phyloP scores from a whole-genome alignment of 92 coral and sea anemone species.

The Ricordea florida region DNA sequence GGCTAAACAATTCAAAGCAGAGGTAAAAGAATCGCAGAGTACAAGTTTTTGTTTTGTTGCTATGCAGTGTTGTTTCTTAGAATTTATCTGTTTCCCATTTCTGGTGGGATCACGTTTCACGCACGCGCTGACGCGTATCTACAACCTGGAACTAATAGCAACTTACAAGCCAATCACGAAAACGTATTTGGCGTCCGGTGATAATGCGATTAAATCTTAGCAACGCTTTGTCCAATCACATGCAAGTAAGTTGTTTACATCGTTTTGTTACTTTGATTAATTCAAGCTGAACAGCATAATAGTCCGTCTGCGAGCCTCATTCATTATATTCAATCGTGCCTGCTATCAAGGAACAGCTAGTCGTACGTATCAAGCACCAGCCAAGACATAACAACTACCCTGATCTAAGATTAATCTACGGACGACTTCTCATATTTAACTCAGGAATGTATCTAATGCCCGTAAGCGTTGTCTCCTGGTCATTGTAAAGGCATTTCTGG shows the following conservation, averaged over 20 bases:
- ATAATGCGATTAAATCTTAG: constrained; percentile 68
- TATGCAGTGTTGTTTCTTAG: constrained; percentile 60
- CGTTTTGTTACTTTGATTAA: constrained; percentile 77
- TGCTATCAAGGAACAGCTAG: constrained; percentile 12
- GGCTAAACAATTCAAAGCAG: too few relatives aligned
- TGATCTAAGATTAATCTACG: too few relatives aligned
- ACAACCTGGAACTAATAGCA: constrained; percentile 76
- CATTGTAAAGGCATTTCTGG: too few relatives aligned
- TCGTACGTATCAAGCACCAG: not conserved
- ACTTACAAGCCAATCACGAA: constrained; percentile 65
- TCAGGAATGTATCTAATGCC: too few relatives aligned
- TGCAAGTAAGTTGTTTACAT: constrained; percentile 70
- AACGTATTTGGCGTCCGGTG: constrained; percentile 66
- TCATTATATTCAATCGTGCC: constrained; percentile 44
- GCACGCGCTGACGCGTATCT: constrained; percentile 65
- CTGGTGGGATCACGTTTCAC: constrained; percentile 52
- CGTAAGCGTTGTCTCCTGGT: too few relatives aligned
- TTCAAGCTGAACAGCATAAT: constrained; percentile 56
- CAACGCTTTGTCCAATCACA: constrained; percentile 84
- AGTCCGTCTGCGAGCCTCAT: constrained; percentile 66
- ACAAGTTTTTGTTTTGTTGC: constrained; percentile 34
- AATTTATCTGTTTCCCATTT: constrained; percentile 55
- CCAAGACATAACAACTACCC: not conserved
- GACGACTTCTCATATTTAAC: too few relatives aligned
- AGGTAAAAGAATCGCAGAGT: too few relatives aligned